phyloP scores from a whole-genome alignment of 2,797 vertebrate species.

The Schizopygopsis pylzovi region DNA sequence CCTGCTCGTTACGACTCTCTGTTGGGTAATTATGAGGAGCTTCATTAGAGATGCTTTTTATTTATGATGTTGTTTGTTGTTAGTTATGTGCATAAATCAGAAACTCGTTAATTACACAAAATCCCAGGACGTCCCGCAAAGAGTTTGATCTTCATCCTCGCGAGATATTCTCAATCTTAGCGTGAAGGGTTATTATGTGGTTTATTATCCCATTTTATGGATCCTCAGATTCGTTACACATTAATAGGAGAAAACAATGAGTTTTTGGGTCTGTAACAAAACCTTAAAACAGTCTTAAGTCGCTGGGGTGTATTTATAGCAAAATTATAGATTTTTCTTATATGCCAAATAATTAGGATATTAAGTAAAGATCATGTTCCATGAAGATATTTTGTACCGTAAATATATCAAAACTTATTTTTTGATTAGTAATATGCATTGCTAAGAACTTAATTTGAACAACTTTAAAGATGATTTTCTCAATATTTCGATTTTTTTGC shows the following conservation, averaged over 20 bases:
- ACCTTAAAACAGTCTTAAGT: too few relatives aligned
- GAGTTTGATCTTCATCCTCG: slow-evolving; percentile 14
- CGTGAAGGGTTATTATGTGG: slow-evolving; percentile 75
- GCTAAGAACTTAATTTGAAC: too few relatives aligned
- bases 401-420: too few relatives aligned
- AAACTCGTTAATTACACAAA: slow-evolving; percentile 45
- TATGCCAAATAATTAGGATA: too few relatives aligned
- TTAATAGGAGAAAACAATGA: background rate
- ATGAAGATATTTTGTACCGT: too few relatives aligned
- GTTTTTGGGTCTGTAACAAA: background rate
- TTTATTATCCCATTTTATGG: slow-evolving; percentile 80
- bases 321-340: too few relatives aligned
- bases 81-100: slow-evolving; percentile 51
- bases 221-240: slow-evolving; percentile 60
- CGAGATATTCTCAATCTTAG: background rate
- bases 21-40: slow-evolving; percentile 14
- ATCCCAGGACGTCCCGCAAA: slow-evolving; percentile 9
- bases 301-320: too few relatives aligned
- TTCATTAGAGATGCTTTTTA: slow-evolving; percentile 32
- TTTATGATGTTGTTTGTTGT: slow-evolving; percentile 47
- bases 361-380: too few relatives aligned
- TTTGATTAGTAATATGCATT: too few relatives aligned
- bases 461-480: too few relatives aligned
- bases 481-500: too few relatives aligned
- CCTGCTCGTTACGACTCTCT: background rate